Base-by-base conservation (phyloP, 1,140 invertebrate species). In the Zaprionus gabonicus region DNA sequence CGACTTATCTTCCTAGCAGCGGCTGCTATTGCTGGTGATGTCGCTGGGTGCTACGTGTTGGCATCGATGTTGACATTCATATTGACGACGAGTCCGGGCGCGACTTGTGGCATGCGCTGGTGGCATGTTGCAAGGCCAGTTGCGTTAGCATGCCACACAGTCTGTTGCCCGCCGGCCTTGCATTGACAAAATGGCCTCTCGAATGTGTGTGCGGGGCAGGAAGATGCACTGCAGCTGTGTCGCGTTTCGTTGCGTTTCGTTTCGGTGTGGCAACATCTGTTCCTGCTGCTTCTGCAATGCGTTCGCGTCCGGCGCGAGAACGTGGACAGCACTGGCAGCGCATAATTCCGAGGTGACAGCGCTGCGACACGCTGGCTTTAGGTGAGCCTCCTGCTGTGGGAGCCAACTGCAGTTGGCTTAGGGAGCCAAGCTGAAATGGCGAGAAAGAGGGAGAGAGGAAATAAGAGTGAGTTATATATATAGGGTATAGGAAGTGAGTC, bases 151-250 rank as follows among this genome's bases (percentile, higher is more conserved):
- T 7, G 94, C 93, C 27, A 97, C 96, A 0, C 96, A 0, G 98
- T 98, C 87, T 98, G 96, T n/a, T 94, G 93, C 72, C 17, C 97
- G 96, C 93, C 97, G 97, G 6, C 97, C 97, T 87, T 98, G 98
- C 70, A 98, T 94, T 93, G 99, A 98, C 17, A 98, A 94, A 91
- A 99, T 99, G 49, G 98, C 98, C 7, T 98, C 98, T 17, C 87
- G 98, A 97, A 92, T 98, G 97, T 59, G 97, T 96, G 69, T 97
- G 23, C 23, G 95, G 0, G 97, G 98, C 96, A 62, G 77, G 66
- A 0, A 91, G 92, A 23, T 91, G 80, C 65, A 93, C 60, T 31
- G 58, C 76, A 17, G 84, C 92, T 91, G 97, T 97, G 82, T 95
- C 94, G 55, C 95, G 94, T 93, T 99, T 99, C 95, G 92, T 91